Conservation (phyloP, 2,113 vertebrate genomes). For the Struthio camelus region DNA sequence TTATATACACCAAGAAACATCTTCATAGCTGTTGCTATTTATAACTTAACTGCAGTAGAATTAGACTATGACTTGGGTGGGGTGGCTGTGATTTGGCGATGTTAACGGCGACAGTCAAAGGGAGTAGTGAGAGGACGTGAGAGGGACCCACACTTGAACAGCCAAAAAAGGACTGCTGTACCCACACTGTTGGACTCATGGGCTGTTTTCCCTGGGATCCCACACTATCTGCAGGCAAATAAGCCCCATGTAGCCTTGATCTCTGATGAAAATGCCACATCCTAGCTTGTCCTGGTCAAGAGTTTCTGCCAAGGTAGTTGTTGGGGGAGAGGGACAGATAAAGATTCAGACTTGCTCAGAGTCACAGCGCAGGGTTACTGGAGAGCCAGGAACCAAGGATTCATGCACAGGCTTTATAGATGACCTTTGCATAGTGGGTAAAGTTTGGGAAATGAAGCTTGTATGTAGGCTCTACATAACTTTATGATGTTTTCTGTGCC, state of each 20-base stretch:
- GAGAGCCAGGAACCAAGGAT: neutral
- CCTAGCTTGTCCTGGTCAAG: neutral
- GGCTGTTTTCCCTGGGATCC: neutral
- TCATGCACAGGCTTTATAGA: neutral
- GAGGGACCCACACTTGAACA: neutral
- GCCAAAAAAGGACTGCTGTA: neutral
- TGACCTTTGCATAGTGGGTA: neutral
- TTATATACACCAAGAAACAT: neutral
- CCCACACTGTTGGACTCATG: fast-evolving
- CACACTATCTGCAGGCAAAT: fast-evolving
- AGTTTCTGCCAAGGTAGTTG: neutral
- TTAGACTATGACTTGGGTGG: neutral
- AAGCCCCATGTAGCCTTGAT: neutral
- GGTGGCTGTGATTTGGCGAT: neutral
- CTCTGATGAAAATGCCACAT: neutral
- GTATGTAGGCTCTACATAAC: neutral
- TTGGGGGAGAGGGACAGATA: neutral
- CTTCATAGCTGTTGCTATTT: neutral
- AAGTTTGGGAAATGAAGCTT: neutral
- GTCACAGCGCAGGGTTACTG: neutral
- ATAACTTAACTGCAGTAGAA: neutral
- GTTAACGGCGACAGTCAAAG: neutral
- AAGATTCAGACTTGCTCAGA: neutral
- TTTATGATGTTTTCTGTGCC: neutral
- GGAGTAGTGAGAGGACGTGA: neutral